Conservation (phyloP, 2,797 vertebrate species). For the Synanceia verrucosa region DNA sequence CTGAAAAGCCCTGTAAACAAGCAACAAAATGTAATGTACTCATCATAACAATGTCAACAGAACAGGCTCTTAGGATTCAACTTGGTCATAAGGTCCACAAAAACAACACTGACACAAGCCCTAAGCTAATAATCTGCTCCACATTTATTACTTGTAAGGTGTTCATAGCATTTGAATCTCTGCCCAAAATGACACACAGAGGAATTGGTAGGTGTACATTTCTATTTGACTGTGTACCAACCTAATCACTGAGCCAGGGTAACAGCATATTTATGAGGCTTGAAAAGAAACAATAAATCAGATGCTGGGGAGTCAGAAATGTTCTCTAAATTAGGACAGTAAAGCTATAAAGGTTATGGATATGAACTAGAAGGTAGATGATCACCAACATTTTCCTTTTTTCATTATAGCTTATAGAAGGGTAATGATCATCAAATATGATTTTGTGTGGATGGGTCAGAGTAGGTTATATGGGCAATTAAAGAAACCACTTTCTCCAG, state of each 20-base stretch:
- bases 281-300: constrained; percentile 27
- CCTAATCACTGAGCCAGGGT: neutral
- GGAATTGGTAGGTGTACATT: constrained; percentile 15
- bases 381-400: neutral
- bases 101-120: neutral
- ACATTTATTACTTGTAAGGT: constrained; percentile 15
- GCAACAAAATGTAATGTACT: neutral
- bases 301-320: constrained; percentile 12
- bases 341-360: constrained; percentile 1
- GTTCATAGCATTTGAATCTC: constrained; percentile 33
- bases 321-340: constrained; percentile 37
- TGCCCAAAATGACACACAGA: constrained; percentile 9
- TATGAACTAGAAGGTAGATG: constrained; percentile 1
- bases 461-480: neutral
- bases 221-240: constrained; percentile 35
- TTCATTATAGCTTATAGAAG: neutral
- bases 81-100: neutral
- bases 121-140: neutral
- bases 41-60: neutral
- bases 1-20: neutral
- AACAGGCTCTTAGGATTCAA: neutral
- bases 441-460: neutral
- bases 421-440: neutral
- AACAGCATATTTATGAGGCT: constrained; percentile 33
- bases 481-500: neutral